Evolutionary conservation across 37 sponge, comb jelly and placozoan species (phyloP), one percentile per base, ranked within the genome.

Genomic region (Spongia lamella): DNA sequence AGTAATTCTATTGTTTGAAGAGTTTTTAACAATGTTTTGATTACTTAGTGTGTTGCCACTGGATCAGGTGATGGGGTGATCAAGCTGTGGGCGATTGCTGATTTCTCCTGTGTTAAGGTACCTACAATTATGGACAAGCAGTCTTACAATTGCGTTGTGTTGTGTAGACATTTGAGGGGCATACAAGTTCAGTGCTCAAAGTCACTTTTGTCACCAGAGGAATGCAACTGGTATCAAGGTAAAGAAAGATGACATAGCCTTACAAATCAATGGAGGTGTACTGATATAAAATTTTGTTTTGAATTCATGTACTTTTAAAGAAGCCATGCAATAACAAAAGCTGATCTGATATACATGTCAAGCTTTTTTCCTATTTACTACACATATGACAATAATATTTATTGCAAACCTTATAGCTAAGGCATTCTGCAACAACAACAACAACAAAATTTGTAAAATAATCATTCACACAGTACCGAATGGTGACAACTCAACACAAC

Each of bases 121-220:
- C 6, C 19, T 35, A 54, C 9, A 7, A 5, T 43, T 13, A 43
- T 43, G 47, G 5, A 9, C 47, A 43, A 13, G 9, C 7, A 13
- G 5, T 43, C 47, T 43, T 43, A 43, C 9, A 43, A 9, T 43
- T 5, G 5, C 9, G 5, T 5, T 13, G 47, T 43, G 5, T 43
- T 13, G 5, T 76, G 50, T 52, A 76, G 68, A 94, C 99, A 16
- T 94, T 95, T 77, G 93, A 98, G 70, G 93, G 99, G 0, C 99
- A 98, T 65, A 76, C 84, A 35, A 82, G 56, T 51, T 92, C 96
- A 15, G 91, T 95, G 3, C 80, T 98, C 37, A 90, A 91, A 24
- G 86, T 78, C 17, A 54, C 72, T 29, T 98, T 95, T 76, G 74
- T 89, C 51, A 72, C 88, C 26, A 77, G 76, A 75, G 99, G 99